A percentile compares a stretch with the other conserved stretches of the same genome.
phyloP scores from a whole-genome alignment of 2,888 invertebrate species.

The Helleia helle region DNA sequence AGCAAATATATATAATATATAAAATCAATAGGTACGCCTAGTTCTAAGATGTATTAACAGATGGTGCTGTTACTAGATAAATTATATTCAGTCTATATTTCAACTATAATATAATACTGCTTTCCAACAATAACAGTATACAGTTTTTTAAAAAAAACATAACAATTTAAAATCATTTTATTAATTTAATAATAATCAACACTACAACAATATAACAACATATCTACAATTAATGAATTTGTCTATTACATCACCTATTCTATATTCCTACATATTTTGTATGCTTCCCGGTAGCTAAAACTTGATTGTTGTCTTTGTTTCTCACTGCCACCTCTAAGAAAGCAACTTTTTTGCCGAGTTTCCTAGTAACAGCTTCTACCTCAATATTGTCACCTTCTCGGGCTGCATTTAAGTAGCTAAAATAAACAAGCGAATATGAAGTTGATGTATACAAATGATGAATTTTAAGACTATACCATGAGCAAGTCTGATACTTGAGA shows the following conservation, averaged over 20 bases:
- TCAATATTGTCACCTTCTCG: conserved; percentile 84
- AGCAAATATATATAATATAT: neutral
- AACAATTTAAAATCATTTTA: neutral
- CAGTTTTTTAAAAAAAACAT: no score
- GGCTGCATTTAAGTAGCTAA: conserved; percentile 85
- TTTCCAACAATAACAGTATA: no score
- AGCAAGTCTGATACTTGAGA: no score
- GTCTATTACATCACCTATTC: no score
- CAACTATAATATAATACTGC: no score
- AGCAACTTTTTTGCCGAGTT: conserved; percentile 85
- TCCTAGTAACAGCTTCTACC: conserved; percentile 84
- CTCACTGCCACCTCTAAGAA: conserved; percentile 86
- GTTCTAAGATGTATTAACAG: no score
- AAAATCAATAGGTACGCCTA: neutral
- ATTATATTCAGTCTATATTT: no score
- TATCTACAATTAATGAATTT: no score
- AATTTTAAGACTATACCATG: no score
- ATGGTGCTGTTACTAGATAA: no score
- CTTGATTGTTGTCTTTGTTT: conserved; percentile 80
- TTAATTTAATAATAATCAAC: neutral
- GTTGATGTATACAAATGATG: no score
- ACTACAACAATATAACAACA: conserved; percentile 1
- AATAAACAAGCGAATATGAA: no score
- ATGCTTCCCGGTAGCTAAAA: conserved; percentile 88
- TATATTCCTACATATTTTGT: conserved; percentile 78